Evolutionary conservation across 2,113 vertebrate genomes (phyloP), one percentile per base, ranked within the genome.

Genomic region (Lasiurus borealis): DNA sequence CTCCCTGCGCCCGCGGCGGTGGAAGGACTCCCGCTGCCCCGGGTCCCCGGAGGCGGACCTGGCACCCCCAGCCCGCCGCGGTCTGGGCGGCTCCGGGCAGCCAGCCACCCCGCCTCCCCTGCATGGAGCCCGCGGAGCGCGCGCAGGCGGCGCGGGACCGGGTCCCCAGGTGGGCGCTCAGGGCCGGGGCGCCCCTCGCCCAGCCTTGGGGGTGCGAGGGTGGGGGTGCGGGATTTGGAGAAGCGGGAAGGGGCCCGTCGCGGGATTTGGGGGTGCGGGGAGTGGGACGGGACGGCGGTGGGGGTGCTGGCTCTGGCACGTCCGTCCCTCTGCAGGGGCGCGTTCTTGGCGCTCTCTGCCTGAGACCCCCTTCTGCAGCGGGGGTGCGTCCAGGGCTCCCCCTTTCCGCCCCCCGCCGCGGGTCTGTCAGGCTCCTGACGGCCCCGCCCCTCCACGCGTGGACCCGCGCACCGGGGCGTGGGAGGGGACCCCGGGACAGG

Each of bases 111-210:
- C 36, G 44, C 8, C 77, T 84, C 8, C 21, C 31, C 50, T 5
- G 40, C 85, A 97, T 97, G 97, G 93, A 96, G 54, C 50, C 40
- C 31, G 75, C 66, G n/a, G 95, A 81, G 66, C n/a, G 95, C 77
- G 44, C 27, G 88, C 94, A 9, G 36, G 85, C 69, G 21, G 93
- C 72, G 25, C 93, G 92, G 72, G 72, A 44, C 21, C 81, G 90
- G 8, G 88, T 96, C 64, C 93, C 95, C 93, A 96, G 97, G 97
- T 97, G 31, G 46, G 94, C 25, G 54, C 46, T 31, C 15, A 48
- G 8, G 40, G 19, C 31, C 2, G 6, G 54, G 69, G 21, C 40
- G 13, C n/a, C 44, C 36, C 46, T 5, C 59, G 19, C 12, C 59
- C 46, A 23, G 80, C n/a, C 62, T 12, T 12, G 4, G n/a, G 73